A percentile compares a stretch with the other conserved stretches of the same genome.
These are phyloP conservation scores for Hydrozoanthus tunicans DNA, from an alignment of 64 coral and sea anemone species.

Conservation along the genomic window DNA sequence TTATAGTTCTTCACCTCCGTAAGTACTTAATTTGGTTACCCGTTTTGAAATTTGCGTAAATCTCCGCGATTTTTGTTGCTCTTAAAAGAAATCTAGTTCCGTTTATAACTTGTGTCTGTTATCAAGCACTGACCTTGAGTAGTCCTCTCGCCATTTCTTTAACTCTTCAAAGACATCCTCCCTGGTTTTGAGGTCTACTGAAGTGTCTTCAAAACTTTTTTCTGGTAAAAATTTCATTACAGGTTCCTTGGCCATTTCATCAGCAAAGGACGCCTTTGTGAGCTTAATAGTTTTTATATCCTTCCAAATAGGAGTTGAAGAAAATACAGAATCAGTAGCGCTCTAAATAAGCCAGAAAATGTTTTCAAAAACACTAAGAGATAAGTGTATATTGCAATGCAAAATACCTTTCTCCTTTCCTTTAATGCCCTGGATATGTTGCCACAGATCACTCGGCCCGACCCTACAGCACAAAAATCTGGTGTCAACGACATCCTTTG, in stretches of 20 bases:
- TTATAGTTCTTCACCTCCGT: no score
- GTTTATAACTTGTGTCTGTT: not conserved
- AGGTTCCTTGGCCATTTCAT: constrained; percentile 15
- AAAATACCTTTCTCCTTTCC: constrained; percentile 22
- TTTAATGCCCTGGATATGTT: constrained; percentile 44
- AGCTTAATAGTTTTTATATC: constrained; percentile 32
- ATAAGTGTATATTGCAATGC: not conserved
- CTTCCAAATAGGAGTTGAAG: not conserved
- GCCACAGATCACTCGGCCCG: constrained; percentile 36
- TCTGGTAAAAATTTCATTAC: constrained; percentile 25
- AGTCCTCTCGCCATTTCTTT: constrained; percentile 51
- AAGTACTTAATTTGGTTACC: no score
- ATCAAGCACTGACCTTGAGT: constrained; percentile 36
- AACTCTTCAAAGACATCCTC: constrained; percentile 51
- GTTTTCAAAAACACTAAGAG: not conserved
- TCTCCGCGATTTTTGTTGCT: no score
- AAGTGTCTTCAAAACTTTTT: constrained; percentile 42
- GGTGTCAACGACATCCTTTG: not conserved
- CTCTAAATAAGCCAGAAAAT: no score
- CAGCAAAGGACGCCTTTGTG: not conserved
- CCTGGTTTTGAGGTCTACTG: constrained; percentile 10
- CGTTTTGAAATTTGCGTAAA: no score
- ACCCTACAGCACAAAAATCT: not conserved
- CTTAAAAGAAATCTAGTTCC: no score
- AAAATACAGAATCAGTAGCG: not conserved